These are phyloP conservation scores for Caenorhabditis inopinata DNA, from an alignment of 1,140 invertebrate species.

Conservation along the genomic window DNA sequence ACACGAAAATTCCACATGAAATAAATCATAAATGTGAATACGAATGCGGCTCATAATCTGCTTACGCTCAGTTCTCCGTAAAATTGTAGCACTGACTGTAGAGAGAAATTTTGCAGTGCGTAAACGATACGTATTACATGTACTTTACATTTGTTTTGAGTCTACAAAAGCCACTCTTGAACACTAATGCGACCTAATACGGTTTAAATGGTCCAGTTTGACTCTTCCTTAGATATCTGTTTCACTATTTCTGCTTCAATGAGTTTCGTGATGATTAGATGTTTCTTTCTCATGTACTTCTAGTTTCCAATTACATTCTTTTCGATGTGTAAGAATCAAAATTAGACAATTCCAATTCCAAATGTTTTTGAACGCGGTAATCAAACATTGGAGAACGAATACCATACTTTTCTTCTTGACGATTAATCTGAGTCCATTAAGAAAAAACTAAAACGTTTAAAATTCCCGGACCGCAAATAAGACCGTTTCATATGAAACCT, in stretches of 20 bases:
- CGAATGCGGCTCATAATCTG: not conserved
- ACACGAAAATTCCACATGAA: too few species aligned
- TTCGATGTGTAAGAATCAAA: too few species aligned
- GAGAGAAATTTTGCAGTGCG: not conserved
- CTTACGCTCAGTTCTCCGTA: not conserved
- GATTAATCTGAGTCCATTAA: too few species aligned
- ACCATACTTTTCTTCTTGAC: too few species aligned
- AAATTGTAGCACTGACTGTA: not conserved
- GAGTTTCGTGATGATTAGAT: not conserved
- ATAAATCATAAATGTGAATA: not conserved
- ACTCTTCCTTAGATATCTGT: not conserved
- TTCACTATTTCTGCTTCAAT: not conserved
- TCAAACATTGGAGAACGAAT: too few species aligned
- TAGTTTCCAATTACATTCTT: too few species aligned
- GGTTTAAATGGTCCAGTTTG: slow-evolving; percentile 5
- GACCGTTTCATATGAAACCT: too few species aligned
- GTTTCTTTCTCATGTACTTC: too few species aligned
- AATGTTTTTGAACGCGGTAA: too few species aligned
- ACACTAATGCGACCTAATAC: slow-evolving; percentile 27
- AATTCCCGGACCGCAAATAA: too few species aligned
- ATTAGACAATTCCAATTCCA: too few species aligned
- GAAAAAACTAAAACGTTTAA: too few species aligned
- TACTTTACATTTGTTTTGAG: slow-evolving; percentile 10
- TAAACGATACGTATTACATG: not conserved
- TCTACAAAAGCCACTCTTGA: not conserved